Conservation (phyloP, 2,888 invertebrate species). For the Brachylomia viminalis region DNA sequence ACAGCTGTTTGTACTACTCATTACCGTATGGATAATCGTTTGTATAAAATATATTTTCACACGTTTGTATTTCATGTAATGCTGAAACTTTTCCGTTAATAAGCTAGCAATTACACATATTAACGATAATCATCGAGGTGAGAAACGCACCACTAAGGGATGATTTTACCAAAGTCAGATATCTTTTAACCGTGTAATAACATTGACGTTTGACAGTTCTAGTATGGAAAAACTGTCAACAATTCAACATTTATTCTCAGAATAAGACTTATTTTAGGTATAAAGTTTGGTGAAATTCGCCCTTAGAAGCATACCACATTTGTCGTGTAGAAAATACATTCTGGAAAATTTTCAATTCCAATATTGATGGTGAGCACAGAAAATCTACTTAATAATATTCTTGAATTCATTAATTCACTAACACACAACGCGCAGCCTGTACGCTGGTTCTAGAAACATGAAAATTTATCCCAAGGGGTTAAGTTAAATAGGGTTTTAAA, state of each 20-base stretch:
- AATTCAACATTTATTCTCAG: no score
- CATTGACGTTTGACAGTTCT: no score
- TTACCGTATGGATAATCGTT: slow-evolving; percentile 36
- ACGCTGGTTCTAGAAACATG: no score
- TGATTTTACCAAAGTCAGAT: no score
- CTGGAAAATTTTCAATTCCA: not conserved
- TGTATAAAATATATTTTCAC: slow-evolving; percentile 38
- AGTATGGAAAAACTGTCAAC: no score
- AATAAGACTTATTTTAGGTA: no score
- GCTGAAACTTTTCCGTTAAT: slow-evolving; percentile 39
- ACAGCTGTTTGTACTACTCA: slow-evolving; percentile 27
- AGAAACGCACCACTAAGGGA: not conserved
- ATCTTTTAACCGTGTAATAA: no score
- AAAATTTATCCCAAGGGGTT: no score
- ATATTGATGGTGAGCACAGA: not conserved
- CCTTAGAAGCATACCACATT: not conserved
- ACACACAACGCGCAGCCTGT: no score
- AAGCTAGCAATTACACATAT: not conserved
- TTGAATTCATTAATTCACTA: not conserved
- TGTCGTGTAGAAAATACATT: no score
- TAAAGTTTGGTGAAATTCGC: no score
- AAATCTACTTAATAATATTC: not conserved
- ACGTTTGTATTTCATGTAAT: slow-evolving; percentile 13
- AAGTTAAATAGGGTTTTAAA: no score
- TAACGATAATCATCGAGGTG: not conserved